Evolutionary conservation across 2,113 vertebrate genomes (phyloP), one percentile per base, ranked within the genome.

Genomic region (Laticauda laticaudata): DNA sequence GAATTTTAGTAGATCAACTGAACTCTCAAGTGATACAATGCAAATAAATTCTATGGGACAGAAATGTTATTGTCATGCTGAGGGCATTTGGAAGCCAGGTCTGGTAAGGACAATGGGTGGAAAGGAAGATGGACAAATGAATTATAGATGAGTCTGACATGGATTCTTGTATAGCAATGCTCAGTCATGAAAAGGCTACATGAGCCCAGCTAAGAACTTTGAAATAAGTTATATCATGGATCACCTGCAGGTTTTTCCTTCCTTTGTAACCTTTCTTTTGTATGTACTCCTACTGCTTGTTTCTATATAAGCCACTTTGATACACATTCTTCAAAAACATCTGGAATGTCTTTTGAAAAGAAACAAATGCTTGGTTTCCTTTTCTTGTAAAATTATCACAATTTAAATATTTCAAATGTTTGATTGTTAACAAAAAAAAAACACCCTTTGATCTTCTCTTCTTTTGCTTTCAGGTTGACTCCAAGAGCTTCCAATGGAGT

Each of bases 341-440:
- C 48, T 55, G 53, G 85, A 94, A 92, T 59, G 90, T 29, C 29
- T 95, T 93, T 95, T 61, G 34, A 92, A 91, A 91, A 2, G 7
- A 94, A 94, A 95, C 26, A 92, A 88, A 91, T 18, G 1, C 48
- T 53, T 88, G 59, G 88, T 93, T 64, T 75, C 34, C 94, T 92
- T 59, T 56, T 87, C 53, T 87, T 92, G 29, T 92, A 91, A 96
- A 96, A 95, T 95, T 93, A 45, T 95, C 92, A 97, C 93, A 96
- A 95, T 96, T 90, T 95, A 93, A 90, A 59, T 5, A 1, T 90
- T 96, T 55, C 81, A 86, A 7, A 2, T 89, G 92, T 96, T 95
- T 97, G 96, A 97, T 96, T 64, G 29, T 29, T 92, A 54, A 86
- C 8, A 89, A 81, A 92, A 81, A 39, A 86, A 11, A 81, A 91